A percentile compares a stretch with the other conserved stretches of the same genome.
Evolutionary conservation across 2,113 vertebrate genomes (phyloP).

Genomic region (Struthio camelus): DNA sequence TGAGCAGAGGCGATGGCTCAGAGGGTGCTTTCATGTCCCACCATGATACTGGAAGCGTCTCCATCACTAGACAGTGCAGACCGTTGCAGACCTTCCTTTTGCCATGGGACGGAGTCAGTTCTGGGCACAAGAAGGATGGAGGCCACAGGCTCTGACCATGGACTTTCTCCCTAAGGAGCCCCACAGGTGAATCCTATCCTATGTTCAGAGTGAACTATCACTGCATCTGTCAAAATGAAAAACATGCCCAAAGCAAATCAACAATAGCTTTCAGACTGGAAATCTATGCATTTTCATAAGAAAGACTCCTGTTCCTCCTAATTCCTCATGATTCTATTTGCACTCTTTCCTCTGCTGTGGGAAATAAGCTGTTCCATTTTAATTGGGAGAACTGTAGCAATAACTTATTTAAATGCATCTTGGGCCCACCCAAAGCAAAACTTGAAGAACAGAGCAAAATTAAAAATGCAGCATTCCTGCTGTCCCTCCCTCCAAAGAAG

Average conservation of each 20-base stretch:
- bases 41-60: background rate
- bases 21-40: background rate
- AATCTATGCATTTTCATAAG: conserved; percentile 18
- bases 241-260: background rate
- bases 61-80: background rate
- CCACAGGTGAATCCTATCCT: rapidly evolving
- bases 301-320: background rate
- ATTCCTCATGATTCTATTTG: conserved; percentile 10
- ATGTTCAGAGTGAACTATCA: background rate
- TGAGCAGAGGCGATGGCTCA: rapidly evolving
- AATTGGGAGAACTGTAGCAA: conserved; percentile 21
- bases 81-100: background rate
- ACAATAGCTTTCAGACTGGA: background rate
- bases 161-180: no score
- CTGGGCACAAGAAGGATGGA: rapidly evolving
- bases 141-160: background rate
- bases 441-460: conserved; percentile 5
- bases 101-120: rapidly evolving
- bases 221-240: background rate
- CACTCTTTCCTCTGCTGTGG: conserved; percentile 5
- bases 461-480: background rate
- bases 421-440: background rate
- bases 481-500: background rate
- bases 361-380: conserved; percentile 56
- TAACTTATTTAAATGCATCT: conserved; percentile 18